Percentiles rank a stretch among this genome's conserved stretches.
phyloP scores from a whole-genome alignment of 2,797 vertebrate species.

The Acrossocheilus wenchowensis region DNA sequence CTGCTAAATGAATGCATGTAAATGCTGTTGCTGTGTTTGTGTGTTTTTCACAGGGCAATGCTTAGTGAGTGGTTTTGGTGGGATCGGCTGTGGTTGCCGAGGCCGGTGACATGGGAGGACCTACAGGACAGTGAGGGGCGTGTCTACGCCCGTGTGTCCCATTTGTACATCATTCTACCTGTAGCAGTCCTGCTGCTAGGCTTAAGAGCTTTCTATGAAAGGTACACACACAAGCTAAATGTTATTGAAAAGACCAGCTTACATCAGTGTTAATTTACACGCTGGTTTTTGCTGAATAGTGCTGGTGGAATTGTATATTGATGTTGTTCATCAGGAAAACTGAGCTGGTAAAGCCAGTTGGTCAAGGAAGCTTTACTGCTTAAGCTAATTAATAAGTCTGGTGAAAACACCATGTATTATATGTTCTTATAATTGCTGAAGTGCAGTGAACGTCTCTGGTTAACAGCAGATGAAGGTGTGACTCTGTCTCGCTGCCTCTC shows the following conservation, averaged over 20 bases:
- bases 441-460: slow-evolving; percentile 1
- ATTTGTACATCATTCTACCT: slow-evolving; percentile 83
- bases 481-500: slow-evolving; percentile 8
- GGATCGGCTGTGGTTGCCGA: slow-evolving; percentile 91
- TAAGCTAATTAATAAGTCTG: slow-evolving; percentile 9
- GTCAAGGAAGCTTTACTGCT: slow-evolving; percentile 5
- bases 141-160: slow-evolving; percentile 83
- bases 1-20: not conserved
- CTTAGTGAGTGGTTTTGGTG: slow-evolving; percentile 89
- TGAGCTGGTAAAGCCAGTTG: slow-evolving; percentile 31
- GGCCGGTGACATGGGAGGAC: slow-evolving; percentile 84
- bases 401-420: not conserved
- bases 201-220: slow-evolving; percentile 85
- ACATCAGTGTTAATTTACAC: not conserved
- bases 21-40: not conserved
- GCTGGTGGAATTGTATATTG: not conserved
- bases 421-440: slow-evolving; percentile 2
- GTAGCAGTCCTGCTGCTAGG: slow-evolving; percentile 83
- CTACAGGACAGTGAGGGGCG: slow-evolving; percentile 84
- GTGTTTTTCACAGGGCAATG: slow-evolving; percentile 76
- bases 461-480: slow-evolving; percentile 9
- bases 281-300: slow-evolving; percentile 1
- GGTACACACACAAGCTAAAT: slow-evolving; percentile 72
- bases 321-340: slow-evolving; percentile 8
- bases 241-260: not conserved